Percentiles rank a stretch among this genome's conserved stretches.
phyloP scores from a whole-genome alignment of 53 echinoderm and acorn worm species.

The Arbacia lixula region DNA sequence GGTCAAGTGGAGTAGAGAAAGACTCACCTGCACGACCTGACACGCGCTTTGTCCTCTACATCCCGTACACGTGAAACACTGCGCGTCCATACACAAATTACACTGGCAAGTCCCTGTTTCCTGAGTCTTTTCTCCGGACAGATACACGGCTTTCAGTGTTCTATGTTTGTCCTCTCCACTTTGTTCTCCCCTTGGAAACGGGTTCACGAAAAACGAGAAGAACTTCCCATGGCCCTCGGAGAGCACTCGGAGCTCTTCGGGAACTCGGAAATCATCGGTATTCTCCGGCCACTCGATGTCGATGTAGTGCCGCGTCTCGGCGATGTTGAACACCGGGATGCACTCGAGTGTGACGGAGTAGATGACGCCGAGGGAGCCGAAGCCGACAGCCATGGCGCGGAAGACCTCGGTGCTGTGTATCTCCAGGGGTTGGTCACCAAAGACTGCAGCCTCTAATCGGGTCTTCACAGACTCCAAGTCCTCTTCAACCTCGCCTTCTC shows the following conservation, averaged over 20 bases:
- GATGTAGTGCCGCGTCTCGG: constrained; percentile 79
- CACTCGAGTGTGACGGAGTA: constrained; percentile 92
- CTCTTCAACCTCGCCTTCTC: constrained; percentile 80
- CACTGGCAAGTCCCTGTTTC: constrained; percentile 90
- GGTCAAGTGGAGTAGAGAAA: neutral
- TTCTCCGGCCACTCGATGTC: constrained; percentile 88
- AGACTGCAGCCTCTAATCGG: constrained; percentile 72
- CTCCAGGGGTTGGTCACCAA: constrained; percentile 77
- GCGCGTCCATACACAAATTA: constrained; percentile 89
- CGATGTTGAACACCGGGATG: constrained; percentile 90
- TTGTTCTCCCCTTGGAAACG: constrained; percentile 76
- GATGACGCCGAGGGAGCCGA: constrained; percentile 91
- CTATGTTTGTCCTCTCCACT: constrained; percentile 58
- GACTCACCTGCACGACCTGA: constrained; percentile 90
- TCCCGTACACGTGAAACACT: constrained; percentile 89
- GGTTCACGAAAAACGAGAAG: constrained; percentile 96
- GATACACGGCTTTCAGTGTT: constrained; percentile 83
- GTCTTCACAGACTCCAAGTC: constrained; percentile 80
- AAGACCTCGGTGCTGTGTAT: constrained; percentile 90
- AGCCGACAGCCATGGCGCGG: constrained; percentile 91
- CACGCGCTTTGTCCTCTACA: constrained; percentile 95
- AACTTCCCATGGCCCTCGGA: constrained; percentile 89
- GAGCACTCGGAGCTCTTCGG: constrained; percentile 68
- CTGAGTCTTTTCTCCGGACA: constrained; percentile 85
- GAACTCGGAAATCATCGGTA: constrained; percentile 65